A percentile compares a stretch with the other conserved stretches of the same genome.
Conservation (phyloP, 2,113 vertebrate genomes). For the Petroica traversi region DNA sequence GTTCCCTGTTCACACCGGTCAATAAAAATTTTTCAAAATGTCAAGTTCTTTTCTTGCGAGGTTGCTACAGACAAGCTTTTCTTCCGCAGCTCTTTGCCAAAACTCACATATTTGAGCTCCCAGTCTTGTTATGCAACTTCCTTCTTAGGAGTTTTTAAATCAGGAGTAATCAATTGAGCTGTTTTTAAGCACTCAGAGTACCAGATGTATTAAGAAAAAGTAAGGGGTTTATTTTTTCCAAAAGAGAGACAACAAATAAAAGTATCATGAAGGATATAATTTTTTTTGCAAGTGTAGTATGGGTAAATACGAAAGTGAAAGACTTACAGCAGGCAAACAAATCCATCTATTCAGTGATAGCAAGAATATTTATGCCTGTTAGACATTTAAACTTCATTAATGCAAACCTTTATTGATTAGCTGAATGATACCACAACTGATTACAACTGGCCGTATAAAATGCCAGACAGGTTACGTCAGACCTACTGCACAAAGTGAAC, state of each 20-base stretch:
- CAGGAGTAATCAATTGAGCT: conserved; percentile 18
- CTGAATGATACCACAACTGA: neutral
- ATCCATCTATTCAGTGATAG: neutral
- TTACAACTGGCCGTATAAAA: neutral
- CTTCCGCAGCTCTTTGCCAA: conserved; percentile 25
- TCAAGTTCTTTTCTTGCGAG: conserved; percentile 39
- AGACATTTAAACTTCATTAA: neutral
- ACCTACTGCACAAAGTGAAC: neutral
- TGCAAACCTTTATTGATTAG: neutral
- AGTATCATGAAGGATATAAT: neutral
- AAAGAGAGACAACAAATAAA: neutral
- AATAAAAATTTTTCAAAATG: conserved; percentile 49
- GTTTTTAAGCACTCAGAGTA: neutral
- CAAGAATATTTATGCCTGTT: neutral
- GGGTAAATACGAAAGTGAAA: neutral
- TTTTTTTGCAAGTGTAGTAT: neutral
- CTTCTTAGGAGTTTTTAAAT: conserved; percentile 12
- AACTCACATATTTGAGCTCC: conserved; percentile 28
- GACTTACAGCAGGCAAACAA: neutral
- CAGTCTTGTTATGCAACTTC: conserved; percentile 28
- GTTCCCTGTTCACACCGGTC: conserved; percentile 20
- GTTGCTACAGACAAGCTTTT: conserved; percentile 3
- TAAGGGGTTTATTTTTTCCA: neutral
- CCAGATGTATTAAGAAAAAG: neutral
- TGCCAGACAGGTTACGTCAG: neutral